A percentile compares a stretch with the other conserved stretches of the same genome.
Evolutionary conservation across 2,797 vertebrate genomes (phyloP).

Genomic region (Ctenosaura bakeri): DNA sequence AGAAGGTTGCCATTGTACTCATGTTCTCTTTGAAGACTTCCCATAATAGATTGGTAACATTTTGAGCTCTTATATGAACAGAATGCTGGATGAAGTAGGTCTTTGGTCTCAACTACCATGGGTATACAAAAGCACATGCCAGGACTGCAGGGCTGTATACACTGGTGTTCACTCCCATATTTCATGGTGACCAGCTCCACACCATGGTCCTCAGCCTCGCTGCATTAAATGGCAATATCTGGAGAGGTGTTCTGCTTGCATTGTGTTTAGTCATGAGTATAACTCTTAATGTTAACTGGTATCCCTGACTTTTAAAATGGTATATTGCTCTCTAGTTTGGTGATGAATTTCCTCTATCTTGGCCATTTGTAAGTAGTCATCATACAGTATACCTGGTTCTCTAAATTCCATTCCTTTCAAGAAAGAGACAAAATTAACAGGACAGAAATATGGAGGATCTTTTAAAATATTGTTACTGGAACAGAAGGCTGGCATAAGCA

Average conservation of each 20-base stretch:
- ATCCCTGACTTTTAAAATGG: too few relatives aligned
- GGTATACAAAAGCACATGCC: background rate
- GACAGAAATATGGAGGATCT: conserved; percentile 1
- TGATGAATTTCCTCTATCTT: background rate
- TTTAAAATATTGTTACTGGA: conserved; percentile 25
- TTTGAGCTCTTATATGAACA: background rate
- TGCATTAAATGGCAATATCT: too few relatives aligned
- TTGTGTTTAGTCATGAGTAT: too few relatives aligned
- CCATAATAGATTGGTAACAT: background rate
- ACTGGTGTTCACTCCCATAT: too few relatives aligned
- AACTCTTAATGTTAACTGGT: too few relatives aligned
- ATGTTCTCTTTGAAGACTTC: background rate
- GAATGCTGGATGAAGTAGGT: background rate
- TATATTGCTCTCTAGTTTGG: background rate
- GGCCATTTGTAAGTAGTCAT: background rate
- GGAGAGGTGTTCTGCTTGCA: too few relatives aligned
- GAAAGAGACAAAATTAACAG: background rate
- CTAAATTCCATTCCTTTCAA: background rate
- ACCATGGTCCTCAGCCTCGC: too few relatives aligned
- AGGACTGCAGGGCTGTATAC: too few relatives aligned
- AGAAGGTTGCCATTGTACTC: background rate
- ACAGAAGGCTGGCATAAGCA: background rate
- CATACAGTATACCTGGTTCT: too few relatives aligned
- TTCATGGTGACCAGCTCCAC: too few relatives aligned
- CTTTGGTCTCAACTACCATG: background rate